Base-by-base conservation (phyloP, 2,888 invertebrate genomes). In the Drosophila atroscutellata region DNA sequence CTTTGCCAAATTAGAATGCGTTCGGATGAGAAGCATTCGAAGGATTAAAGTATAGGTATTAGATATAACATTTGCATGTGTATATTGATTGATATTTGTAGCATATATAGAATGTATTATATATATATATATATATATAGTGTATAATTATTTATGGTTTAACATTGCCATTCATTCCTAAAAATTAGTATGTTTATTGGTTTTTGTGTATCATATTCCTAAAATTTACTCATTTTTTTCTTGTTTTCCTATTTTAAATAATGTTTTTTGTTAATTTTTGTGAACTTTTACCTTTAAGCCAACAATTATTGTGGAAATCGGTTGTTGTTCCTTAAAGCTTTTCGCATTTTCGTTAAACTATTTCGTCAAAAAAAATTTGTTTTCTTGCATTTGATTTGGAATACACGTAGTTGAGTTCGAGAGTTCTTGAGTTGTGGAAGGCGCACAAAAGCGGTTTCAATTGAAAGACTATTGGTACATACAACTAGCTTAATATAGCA, bases 351-450 rank as follows among this genome's bases (percentile, higher is more conserved):
- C 28, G 61, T 18, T 57, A 60, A 61, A 59, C 47, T 59, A 63
- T 54, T 60, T 76, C 56, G 36, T 75, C 36, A 68, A 68, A 79
- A 78, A 68, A 28, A n/a, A n/a, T n/a, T 37, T 37, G 56, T 26
- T 39, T 59, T 63, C 49, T 80, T 71, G 84, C 81, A 76, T 80
- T 80, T 80, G 84, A 80, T 76, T 80, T 75, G 36, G 77, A 80
- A 76, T 83, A 83, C 84, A 80, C 81, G 80, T 80, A 80, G 84
- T 80, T 79, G 32, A 61, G 30, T 77, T 39, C n/a, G n/a, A n/a
- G 28, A 55, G 28, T 75, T 60, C 20, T 50, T 45, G 24, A 36
- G 24, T 57, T 67, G 64, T 83, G 80, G 71, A 82, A 79, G 83
- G 83, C 83, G 75, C 66, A 70, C 54, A 74, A 75, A 65, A 63